Base-by-base conservation (phyloP, 2,113 vertebrate genomes). In the Dasyornis broadbenti region DNA sequence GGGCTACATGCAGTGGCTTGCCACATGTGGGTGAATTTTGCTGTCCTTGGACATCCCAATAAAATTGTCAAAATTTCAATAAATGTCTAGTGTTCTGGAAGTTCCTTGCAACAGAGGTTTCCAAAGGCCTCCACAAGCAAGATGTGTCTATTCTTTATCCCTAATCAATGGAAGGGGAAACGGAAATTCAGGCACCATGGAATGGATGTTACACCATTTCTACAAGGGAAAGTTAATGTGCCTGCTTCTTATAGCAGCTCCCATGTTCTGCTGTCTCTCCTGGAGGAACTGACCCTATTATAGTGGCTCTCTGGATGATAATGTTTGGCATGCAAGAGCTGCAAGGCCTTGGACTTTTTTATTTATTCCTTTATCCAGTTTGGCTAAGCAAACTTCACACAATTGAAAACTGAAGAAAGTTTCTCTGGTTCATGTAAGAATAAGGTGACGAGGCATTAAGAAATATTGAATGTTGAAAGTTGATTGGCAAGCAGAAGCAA, bases 391-490 rank as follows among this genome's bases (percentile, higher is more conserved):
- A 90, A 64, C 28, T 73, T 56, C 39, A 65, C 1, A 2, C 39
- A 31, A 81, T 71, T 80, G 45, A 95, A 96, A 88, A 61, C 20
- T 45, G 53, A 79, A 82, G 68, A 89, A n/a, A 78, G 68, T 49
- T n/a, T 66, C 30, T 92, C 76, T 84, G 52, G 49, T 75, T 96
- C 72, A 72, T 28, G 42, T 39, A 73, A 86, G 80, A 92, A 52
- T 82, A 76, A 91, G 49, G 49, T 76, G 49, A 21, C 0, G 1
- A 95, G 18, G 16, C 33, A 45, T 92, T 75, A 95, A 86, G 88
- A 96, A 96, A 94, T 92, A 86, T 2, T 78, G 68, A 75, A 89
- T 83, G 76, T 57, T 95, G 93, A 93, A 96, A 97, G 82, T 47
- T 90, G 68, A 35, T 79, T 94, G 90, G 92, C 90, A 93, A 95